Conservation (phyloP, 2,888 invertebrate genomes). For the Cheilosia soror region DNA sequence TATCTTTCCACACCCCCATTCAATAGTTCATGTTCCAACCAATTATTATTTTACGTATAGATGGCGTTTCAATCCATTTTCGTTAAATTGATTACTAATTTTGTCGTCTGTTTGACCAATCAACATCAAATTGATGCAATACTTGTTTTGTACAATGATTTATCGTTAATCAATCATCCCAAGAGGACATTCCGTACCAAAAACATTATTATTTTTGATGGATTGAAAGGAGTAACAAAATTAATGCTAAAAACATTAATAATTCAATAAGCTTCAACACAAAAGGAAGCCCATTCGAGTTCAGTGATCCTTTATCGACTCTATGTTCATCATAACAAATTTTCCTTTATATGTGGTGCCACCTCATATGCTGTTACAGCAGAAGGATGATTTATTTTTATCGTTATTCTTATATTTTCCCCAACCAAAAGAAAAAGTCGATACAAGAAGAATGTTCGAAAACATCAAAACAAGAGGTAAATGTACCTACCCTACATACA, state of each 20-base stretch:
- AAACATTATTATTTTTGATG: neutral
- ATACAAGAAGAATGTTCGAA: neutral
- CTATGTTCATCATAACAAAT: neutral
- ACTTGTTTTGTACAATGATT: too few relatives aligned
- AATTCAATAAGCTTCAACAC: constrained; percentile 19
- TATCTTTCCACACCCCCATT: too few relatives aligned
- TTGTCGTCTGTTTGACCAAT: too few relatives aligned
- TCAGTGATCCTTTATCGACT: constrained; percentile 8
- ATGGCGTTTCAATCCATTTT: too few relatives aligned
- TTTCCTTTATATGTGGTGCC: neutral
- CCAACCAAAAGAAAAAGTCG: neutral
- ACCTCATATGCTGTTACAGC: neutral
- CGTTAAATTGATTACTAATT: too few relatives aligned
- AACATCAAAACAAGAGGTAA: constrained; percentile 31
- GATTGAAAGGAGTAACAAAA: constrained; percentile 3
- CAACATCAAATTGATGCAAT: too few relatives aligned
- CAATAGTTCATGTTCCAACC: too few relatives aligned
- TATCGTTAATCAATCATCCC: neutral
- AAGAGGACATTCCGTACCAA: neutral
- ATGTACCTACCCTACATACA: constrained; percentile 6
- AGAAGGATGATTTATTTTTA: constrained; percentile 19
- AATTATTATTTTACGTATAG: too few relatives aligned
- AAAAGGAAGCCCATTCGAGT: neutral
- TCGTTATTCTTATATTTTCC: neutral
- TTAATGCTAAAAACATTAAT: constrained; percentile 14